Conservation (phyloP, 2,113 vertebrate species). For the Castor canadensis region DNA sequence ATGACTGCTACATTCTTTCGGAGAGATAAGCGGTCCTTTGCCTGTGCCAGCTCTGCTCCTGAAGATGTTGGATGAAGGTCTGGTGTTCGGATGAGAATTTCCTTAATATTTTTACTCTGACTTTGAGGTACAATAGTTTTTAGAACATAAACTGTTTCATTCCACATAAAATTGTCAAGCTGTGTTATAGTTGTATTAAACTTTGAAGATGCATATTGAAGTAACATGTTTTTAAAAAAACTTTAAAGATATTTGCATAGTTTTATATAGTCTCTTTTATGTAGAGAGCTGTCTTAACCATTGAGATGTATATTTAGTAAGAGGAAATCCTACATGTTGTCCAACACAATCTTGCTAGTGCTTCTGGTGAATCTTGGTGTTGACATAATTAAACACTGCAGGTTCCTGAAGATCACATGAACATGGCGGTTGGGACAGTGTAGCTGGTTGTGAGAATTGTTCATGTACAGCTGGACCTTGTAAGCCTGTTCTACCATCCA, state of each 20-base stretch:
- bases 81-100: not conserved
- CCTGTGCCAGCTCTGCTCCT: not conserved
- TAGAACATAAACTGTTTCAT: not conserved
- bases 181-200: not conserved
- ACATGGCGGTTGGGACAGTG: not conserved
- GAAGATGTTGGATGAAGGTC: not conserved
- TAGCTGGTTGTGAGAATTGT: not conserved
- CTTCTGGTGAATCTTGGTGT: not conserved
- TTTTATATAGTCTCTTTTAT: slow-evolving; percentile 51
- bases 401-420: not conserved
- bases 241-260: slow-evolving; percentile 20
- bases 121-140: slow-evolving; percentile 22
- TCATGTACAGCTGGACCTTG: not conserved
- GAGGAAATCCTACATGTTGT: not conserved
- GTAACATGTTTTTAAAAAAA: slow-evolving; percentile 61
- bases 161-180: not conserved
- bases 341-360: not conserved
- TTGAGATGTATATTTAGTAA: not conserved
- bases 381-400: not conserved
- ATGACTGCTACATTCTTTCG: not conserved
- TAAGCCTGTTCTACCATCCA: not conserved
- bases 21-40: not conserved
- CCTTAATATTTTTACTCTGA: slow-evolving; percentile 32
- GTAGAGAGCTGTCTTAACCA: not conserved
- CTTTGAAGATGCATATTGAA: slow-evolving; percentile 69